Conservation (phyloP, 2,888 invertebrate genomes). For the Cryptocheilus praepositus region DNA sequence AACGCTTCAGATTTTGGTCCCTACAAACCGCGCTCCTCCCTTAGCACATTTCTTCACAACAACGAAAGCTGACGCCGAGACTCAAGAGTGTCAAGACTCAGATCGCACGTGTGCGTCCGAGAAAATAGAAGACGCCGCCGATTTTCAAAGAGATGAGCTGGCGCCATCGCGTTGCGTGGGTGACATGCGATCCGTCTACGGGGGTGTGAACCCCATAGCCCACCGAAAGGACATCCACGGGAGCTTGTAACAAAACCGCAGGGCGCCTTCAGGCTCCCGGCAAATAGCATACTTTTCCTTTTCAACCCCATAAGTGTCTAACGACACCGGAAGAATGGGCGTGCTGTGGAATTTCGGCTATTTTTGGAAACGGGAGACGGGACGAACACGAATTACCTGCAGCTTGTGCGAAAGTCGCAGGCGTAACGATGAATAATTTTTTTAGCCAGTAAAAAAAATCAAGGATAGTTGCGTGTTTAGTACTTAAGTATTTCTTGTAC, state of each 20-base stretch:
- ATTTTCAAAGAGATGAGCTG: conserved; percentile 60
- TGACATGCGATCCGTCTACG: conserved; percentile 71
- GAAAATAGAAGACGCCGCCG: neutral
- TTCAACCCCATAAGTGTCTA: conserved; percentile 37
- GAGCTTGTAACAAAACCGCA: neutral
- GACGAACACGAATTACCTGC: too few species aligned
- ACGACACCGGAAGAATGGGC: conserved; percentile 54
- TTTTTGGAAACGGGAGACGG: too few species aligned
- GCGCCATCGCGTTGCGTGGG: conserved; percentile 67
- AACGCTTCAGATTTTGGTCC: too few species aligned
- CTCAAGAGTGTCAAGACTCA: too few species aligned
- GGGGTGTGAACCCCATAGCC: conserved; percentile 52
- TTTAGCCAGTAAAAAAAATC: too few species aligned
- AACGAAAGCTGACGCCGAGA: conserved; percentile 41
- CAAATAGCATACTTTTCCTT: neutral
- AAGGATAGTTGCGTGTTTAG: too few species aligned
- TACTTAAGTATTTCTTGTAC: too few species aligned
- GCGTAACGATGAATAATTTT: too few species aligned
- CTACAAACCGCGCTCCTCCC: neutral
- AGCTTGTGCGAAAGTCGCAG: too few species aligned
- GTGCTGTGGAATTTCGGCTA: conserved; percentile 9
- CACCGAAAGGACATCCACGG: neutral
- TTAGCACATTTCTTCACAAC: conserved; percentile 12
- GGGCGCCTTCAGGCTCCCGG: neutral
- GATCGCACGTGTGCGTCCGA: conserved; percentile 14